Conservation (phyloP, 2,113 vertebrate species). For the Pseudonaja textilis region DNA sequence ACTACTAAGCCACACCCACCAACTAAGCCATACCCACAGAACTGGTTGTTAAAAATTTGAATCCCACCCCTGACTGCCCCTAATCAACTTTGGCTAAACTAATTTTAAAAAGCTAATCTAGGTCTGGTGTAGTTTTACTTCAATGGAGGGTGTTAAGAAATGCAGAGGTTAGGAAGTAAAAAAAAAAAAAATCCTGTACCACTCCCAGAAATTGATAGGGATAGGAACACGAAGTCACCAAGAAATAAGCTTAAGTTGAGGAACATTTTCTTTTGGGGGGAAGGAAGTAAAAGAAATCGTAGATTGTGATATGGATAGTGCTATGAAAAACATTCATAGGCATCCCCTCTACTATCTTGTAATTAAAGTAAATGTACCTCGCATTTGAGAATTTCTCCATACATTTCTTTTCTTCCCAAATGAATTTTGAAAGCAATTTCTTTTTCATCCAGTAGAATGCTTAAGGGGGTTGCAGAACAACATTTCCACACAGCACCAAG, state of each 20-base stretch:
- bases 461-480: background rate
- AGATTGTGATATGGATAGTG: background rate
- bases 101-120: background rate
- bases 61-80: background rate
- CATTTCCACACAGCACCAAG: background rate
- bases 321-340: background rate
- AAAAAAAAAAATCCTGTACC: background rate
- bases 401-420: background rate
- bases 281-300: background rate
- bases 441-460: background rate
- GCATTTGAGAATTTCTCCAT: background rate
- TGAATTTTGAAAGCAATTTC: background rate
- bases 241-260: background rate
- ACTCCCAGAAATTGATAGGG: background rate
- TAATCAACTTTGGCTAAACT: background rate
- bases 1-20: no score
- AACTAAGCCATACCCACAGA: no score
- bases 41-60: no score
- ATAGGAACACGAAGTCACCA: background rate
- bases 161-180: background rate
- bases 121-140: background rate
- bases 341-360: background rate
- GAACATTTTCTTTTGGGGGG: background rate
- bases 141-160: background rate
- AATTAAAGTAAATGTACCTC: background rate